A percentile compares a stretch with the other conserved stretches of the same genome.
These are phyloP conservation scores for Diarsia dahlii DNA, from an alignment of 2,888 invertebrate species.

Conservation along the genomic window DNA sequence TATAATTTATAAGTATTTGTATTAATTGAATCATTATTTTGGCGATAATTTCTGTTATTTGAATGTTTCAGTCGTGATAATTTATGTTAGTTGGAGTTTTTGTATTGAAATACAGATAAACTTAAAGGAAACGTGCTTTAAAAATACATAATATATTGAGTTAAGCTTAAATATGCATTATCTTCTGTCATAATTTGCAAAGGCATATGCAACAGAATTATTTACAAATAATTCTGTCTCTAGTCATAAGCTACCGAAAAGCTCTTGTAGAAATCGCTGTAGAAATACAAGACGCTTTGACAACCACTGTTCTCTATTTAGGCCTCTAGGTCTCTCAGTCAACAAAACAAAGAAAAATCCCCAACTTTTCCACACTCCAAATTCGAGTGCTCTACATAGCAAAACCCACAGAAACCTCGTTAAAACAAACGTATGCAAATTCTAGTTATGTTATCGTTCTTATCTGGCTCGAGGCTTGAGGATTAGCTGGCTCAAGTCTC, in stretches of 20 bases:
- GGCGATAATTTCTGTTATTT: too few species aligned
- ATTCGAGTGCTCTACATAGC: constrained; percentile 58
- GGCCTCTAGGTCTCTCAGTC: neutral
- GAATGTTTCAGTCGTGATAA: too few species aligned
- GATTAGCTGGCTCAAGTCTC: constrained; percentile 60
- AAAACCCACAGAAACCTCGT: constrained; percentile 60
- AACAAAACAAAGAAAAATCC: constrained; percentile 17
- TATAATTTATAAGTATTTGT: too few species aligned
- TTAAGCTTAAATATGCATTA: too few species aligned
- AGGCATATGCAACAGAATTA: neutral
- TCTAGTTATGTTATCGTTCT: constrained; percentile 66
- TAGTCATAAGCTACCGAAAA: neutral
- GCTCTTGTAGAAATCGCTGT: fast-evolving
- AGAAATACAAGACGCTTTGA: neutral
- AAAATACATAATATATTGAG: too few species aligned
- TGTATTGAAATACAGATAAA: too few species aligned
- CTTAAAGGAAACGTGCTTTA: too few species aligned
- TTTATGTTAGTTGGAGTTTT: too few species aligned
- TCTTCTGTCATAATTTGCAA: too few species aligned
- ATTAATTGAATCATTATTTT: too few species aligned
- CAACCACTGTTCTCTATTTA: neutral
- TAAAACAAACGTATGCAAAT: constrained; percentile 68
- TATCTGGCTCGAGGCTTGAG: constrained; percentile 64
- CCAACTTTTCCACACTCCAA: constrained; percentile 19
- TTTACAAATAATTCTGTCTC: neutral